Conservation (phyloP, 2,888 invertebrate genomes). For the Margaritifera margaritifera region DNA sequence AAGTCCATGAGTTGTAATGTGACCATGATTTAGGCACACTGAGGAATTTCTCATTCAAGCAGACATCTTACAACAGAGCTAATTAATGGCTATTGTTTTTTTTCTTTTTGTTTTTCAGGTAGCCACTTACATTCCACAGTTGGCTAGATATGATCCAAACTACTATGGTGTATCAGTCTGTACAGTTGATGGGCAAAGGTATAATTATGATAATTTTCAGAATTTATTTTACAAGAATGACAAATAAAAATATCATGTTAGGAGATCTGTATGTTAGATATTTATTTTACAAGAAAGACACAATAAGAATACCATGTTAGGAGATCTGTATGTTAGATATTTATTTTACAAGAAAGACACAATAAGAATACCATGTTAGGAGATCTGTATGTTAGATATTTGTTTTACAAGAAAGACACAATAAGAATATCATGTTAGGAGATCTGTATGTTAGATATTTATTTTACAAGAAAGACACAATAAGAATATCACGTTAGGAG, state of each 20-base stretch:
- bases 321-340: not conserved
- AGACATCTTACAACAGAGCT: too few relatives aligned
- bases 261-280: not conserved
- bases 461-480: too few relatives aligned
- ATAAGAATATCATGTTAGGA: not conserved
- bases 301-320: not conserved
- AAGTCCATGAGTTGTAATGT: too few relatives aligned
- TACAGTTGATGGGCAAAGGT: constrained; percentile 93
- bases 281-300: not conserved
- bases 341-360: not conserved
- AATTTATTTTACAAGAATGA: not conserved
- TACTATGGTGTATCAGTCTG: constrained; percentile 97
- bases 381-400: not conserved
- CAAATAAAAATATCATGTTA: not conserved
- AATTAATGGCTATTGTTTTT: not conserved
- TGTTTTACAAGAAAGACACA: not conserved
- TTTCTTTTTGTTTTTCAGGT: constrained; percentile 73
- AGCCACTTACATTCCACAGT: constrained; percentile 96
- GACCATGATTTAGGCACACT: too few relatives aligned
- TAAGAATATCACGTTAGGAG: too few relatives aligned
- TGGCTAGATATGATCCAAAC: constrained; percentile 90
- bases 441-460: not conserved
- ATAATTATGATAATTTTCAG: constrained; percentile 6
- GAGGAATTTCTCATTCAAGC: too few relatives aligned
- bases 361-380: not conserved